Conservation (phyloP, 2,113 vertebrate species). For the Corythaixoides concolor region DNA sequence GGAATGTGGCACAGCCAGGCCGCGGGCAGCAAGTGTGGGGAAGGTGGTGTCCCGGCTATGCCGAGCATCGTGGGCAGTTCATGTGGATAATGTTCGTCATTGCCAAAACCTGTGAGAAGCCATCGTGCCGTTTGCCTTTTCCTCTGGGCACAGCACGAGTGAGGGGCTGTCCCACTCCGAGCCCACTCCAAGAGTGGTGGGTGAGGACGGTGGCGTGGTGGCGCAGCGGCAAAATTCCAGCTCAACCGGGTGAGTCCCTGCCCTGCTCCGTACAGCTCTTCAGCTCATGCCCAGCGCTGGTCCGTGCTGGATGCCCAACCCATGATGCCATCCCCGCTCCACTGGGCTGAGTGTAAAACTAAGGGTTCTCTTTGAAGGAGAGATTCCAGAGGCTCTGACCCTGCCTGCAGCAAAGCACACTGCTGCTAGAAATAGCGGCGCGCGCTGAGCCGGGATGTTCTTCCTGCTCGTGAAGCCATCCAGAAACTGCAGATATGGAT, state of each 20-base stretch:
- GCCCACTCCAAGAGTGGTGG: no score
- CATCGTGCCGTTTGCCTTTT: rapidly evolving
- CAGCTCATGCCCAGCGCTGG: rapidly evolving
- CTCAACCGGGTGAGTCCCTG: background rate
- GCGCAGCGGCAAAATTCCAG: background rate
- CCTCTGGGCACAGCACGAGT: background rate
- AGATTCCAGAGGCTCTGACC: background rate
- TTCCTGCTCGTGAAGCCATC: background rate
- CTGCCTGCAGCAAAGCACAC: background rate
- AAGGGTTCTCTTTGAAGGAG: background rate
- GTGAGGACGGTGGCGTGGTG: rapidly evolving
- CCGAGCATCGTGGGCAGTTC: no score
- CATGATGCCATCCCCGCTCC: background rate
- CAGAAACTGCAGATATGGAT: background rate
- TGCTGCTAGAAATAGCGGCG: background rate
- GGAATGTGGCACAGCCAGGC: no score
- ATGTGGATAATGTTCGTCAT: no score
- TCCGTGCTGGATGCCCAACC: background rate
- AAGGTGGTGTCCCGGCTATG: no score
- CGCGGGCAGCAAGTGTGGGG: no score
- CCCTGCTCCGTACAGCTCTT: background rate
- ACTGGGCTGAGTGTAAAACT: background rate
- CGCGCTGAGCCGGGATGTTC: background rate
- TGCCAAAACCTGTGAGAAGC: background rate
- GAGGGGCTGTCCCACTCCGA: background rate